Evolutionary conservation across 2,888 invertebrate species (phyloP), one percentile per base, ranked within the genome.

Genomic region (Schizotus pectinicornis): DNA sequence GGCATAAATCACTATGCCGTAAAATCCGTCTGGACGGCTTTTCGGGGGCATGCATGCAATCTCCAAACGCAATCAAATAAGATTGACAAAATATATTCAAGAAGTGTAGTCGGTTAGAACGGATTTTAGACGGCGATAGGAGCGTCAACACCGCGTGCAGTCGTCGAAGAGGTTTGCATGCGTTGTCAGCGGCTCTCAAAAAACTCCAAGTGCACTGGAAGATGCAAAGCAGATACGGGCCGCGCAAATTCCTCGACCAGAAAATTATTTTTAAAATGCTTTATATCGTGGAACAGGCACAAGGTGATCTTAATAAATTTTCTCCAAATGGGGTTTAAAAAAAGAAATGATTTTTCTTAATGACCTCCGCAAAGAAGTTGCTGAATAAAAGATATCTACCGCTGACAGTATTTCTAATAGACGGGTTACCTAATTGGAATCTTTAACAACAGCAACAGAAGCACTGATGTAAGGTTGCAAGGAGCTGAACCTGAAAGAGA

Each of bases 1-100:
- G 50, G 45, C 51, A 42, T 56, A 56, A 67, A 65, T 67, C 67
- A 67, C 59, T 63, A 60, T 62, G 59, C 65, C 65, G 65, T 67
- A 65, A 67, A 67, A 67, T 62, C 54, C 65, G 67, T 67, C 67
- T 65, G 67, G 67, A 62, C 62, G 60, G 67, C 60, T 65, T 64
- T 65, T 54, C 51, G 50, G 46, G 46, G 53, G 53, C 56, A 36
- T 37, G 42, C 53, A 38, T 53, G 60, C 60, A 56, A 48, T 56
- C 48, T 52, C 34, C 30, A 46, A 45, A 55, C 45, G 55, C 55
- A 43, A 59, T 59, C 59, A 43, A 49, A 59, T 49, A 55, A 55
- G 60, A 60, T 59, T 59, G 59, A 59, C 56, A 48, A 48, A 59
- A 50, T 56, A 56, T 52, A 52, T 52, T 51, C 52, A 46, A 32